Evolutionary conservation across 2,888 invertebrate species (phyloP).

Genomic region (Rhabditoides inermis): DNA sequence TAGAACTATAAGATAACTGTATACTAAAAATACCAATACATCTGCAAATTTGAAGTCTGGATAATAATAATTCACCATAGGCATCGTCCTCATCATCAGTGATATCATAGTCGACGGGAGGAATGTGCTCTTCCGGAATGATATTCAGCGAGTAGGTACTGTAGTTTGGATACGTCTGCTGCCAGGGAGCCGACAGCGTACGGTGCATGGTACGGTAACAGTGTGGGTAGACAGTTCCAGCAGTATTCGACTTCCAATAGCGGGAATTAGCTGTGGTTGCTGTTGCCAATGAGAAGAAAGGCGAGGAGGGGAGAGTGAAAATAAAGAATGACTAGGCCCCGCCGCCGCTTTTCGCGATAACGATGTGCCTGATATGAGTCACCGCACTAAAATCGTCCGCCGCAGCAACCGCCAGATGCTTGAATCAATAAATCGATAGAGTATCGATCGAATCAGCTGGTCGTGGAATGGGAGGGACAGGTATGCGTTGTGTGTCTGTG

Average conservation of each 20-base stretch:
- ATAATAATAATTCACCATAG: neutral
- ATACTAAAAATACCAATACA: too few species aligned
- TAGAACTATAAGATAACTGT: too few species aligned
- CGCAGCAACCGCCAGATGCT: too few species aligned
- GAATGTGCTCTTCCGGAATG: slow-evolving; percentile 39
- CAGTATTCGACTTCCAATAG: too few species aligned
- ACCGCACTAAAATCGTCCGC: too few species aligned
- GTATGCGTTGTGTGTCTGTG: too few species aligned
- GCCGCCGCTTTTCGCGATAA: neutral
- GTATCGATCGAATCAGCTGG: too few species aligned
- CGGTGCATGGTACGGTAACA: too few species aligned
- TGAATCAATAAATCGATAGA: too few species aligned
- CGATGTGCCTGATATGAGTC: too few species aligned
- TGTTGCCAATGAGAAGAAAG: neutral
- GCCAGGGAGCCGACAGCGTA: slow-evolving; percentile 15
- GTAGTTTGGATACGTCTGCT: slow-evolving; percentile 12
- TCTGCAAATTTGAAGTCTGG: neutral
- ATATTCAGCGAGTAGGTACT: slow-evolving; percentile 42
- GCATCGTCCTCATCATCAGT: slow-evolving; percentile 1
- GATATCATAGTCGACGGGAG: slow-evolving; percentile 28
- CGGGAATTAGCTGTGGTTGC: neutral
- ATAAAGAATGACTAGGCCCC: neutral
- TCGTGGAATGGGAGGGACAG: too few species aligned
- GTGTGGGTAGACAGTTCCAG: too few species aligned
- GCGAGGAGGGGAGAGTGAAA: neutral